phyloP scores from a whole-genome alignment of 2,797 vertebrate species.

The Loriculus beryllinus region DNA sequence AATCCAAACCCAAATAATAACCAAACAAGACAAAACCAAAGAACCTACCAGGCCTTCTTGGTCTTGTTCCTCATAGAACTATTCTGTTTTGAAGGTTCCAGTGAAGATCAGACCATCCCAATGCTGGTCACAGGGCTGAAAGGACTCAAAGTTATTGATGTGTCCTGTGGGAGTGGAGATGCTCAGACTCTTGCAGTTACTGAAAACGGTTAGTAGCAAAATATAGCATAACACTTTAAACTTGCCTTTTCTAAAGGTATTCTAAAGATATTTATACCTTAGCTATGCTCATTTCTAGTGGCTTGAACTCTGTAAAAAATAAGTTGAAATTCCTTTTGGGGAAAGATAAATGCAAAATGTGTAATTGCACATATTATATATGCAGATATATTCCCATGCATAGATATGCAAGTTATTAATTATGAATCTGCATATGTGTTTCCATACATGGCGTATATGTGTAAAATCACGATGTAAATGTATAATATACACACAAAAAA shows the following conservation, averaged over 20 bases:
- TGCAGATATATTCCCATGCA: not conserved
- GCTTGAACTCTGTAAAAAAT: not conserved
- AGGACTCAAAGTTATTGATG: constrained; percentile 93
- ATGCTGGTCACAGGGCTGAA: constrained; percentile 92
- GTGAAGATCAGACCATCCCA: constrained; percentile 95
- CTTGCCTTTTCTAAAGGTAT: not conserved
- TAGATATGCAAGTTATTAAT: not conserved
- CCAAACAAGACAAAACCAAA: not conserved
- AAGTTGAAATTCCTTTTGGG: not conserved
- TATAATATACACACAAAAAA: not conserved
- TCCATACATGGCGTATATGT: not conserved
- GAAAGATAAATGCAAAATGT: not conserved
- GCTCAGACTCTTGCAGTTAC: constrained; percentile 97
- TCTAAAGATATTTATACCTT: not conserved
- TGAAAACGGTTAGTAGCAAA: constrained; percentile 86
- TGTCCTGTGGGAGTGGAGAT: constrained; percentile 95
- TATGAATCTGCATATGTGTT: not conserved
- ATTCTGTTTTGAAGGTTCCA: constrained; percentile 83
- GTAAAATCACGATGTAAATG: not conserved
- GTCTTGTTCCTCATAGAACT: not conserved
- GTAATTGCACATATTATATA: not conserved
- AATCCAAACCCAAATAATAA: not conserved
- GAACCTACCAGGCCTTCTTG: not conserved
- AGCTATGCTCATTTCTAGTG: not conserved
- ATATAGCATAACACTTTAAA: not conserved